phyloP scores from a whole-genome alignment of 2,797 vertebrate genomes.

The Geotrypetes seraphini region DNA sequence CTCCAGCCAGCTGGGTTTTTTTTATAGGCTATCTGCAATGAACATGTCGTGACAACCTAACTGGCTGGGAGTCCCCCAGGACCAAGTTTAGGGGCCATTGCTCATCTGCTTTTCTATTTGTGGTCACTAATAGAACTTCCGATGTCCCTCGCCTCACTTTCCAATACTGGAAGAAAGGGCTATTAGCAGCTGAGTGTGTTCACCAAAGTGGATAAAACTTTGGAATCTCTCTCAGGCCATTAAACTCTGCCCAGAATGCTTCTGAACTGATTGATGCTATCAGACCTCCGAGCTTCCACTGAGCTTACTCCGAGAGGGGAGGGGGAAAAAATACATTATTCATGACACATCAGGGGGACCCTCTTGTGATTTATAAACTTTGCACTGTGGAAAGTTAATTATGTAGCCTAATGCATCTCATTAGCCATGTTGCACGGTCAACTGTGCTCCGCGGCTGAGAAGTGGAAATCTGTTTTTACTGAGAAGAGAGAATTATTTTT shows the following conservation, averaged over 20 bases:
- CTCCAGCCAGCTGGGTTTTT: too few species aligned
- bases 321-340: constrained; percentile 33
- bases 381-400: constrained; percentile 42
- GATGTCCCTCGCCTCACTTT: too few species aligned
- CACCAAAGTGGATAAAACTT: constrained; percentile 1
- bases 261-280: constrained; percentile 47
- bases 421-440: constrained; percentile 18
- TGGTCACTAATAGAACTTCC: too few species aligned
- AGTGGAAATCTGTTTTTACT: background rate
- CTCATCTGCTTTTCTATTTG: too few species aligned
- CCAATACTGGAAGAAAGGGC: background rate
- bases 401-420: constrained; percentile 26
- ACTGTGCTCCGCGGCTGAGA: background rate
- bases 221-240: constrained; percentile 22
- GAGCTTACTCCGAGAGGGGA: constrained; percentile 19
- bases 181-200: background rate
- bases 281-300: too few species aligned
- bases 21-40: too few species aligned
- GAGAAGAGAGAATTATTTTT: too few species aligned
- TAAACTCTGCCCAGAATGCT: constrained; percentile 13
- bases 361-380: constrained; percentile 40
- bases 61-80: too few species aligned
- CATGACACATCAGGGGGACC: constrained; percentile 16
- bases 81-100: too few species aligned
- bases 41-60: too few species aligned